Percentiles rank a stretch among this genome's conserved stretches.
phyloP scores from a whole-genome alignment of 1,140 invertebrate genomes.

The Bombyx mandarina region DNA sequence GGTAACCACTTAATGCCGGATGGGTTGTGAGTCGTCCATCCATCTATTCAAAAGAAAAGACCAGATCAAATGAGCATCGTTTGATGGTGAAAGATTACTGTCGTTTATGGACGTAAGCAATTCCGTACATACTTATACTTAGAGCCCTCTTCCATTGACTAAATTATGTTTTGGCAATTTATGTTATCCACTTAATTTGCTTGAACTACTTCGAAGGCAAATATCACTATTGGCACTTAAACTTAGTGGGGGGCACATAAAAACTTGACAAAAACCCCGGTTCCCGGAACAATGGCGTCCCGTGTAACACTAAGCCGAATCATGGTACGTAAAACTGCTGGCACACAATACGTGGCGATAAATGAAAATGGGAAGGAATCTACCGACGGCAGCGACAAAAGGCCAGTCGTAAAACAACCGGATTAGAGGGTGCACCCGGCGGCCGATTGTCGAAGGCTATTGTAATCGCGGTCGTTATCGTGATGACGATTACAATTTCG shows the following conservation, averaged over 20 bases:
- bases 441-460: constrained; percentile 14
- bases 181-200: too few relatives aligned
- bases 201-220: too few relatives aligned
- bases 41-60: too few relatives aligned
- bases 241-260: background rate
- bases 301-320: constrained; percentile 14
- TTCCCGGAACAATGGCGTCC: constrained; percentile 2
- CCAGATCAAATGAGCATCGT: too few relatives aligned
- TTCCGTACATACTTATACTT: too few relatives aligned
- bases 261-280: constrained; percentile 5
- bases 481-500: background rate
- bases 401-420: constrained; percentile 45
- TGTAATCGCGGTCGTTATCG: background rate
- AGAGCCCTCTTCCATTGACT: too few relatives aligned
- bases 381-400: constrained; percentile 28
- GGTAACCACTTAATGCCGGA: too few relatives aligned
- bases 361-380: constrained; percentile 41
- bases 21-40: too few relatives aligned
- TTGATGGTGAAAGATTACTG: too few relatives aligned
- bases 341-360: constrained; percentile 26
- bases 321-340: constrained; percentile 8
- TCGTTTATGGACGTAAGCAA: too few relatives aligned
- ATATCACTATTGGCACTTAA: too few relatives aligned
- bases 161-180: too few relatives aligned
- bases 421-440: constrained; percentile 40